Base-by-base conservation (phyloP, 2,113 vertebrate genomes). In the Pomatorhinus ruficollis region DNA sequence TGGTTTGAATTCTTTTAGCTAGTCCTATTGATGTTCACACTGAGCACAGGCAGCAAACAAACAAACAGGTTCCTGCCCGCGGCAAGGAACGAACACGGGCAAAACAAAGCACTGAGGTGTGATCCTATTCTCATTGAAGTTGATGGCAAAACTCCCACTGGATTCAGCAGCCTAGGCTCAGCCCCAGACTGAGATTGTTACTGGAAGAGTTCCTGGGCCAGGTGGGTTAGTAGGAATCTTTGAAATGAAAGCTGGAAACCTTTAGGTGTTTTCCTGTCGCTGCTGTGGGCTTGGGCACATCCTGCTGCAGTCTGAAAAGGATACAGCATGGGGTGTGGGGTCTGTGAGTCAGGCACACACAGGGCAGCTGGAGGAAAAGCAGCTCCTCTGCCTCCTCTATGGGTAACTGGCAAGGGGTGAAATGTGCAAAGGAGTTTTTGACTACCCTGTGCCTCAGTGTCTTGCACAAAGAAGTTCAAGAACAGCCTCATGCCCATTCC, bases 61-160 rank as follows among this genome's bases (percentile, higher is more conserved):
- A 97, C 85, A 95, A 97, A 94, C 92, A 94, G 85, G 57, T 95
- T 90, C 69, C 88, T 70, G 92, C 92, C 83, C 5, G 74, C 85
- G 96, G 94, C 93, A 83, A 90, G 54, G 93, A 93, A 93, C 1
- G 23, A 97, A 94, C 87, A 88, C 10, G 17, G 44, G 86, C 71
- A 90, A 96, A 95, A 95, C 94, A 97, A 97, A 97, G 96, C 87
- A 45, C 87, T 42, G 76, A 95, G 85, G 91, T 91, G 91, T 95
- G 93, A 96, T 93, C 90, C 88, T 89, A 61, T 92, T 95, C 85
- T 95, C 92, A 90, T 91, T 97, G 95, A 97, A 96, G 92, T 65
- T 78, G 72, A 93, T 92, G 90, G 93, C 83, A 93, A 90, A 96
- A 94, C 85, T 95, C 88, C 95, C 94, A 72, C 83, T 90, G 92